Conservation (phyloP, 1,140 invertebrate species). For the Delia radicum region DNA sequence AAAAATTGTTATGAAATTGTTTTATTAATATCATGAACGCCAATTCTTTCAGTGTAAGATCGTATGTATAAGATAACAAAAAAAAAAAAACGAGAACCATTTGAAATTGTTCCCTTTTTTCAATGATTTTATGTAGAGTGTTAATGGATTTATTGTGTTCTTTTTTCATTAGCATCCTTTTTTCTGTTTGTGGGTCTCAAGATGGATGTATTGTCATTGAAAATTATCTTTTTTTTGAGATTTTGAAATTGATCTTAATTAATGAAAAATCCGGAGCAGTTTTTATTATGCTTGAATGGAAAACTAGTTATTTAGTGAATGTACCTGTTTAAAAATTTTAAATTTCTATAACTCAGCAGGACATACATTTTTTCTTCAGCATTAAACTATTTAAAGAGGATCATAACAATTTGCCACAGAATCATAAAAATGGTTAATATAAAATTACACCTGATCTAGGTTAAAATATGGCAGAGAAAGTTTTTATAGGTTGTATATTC, state of each 20-base stretch:
- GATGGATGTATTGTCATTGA: conserved; percentile 1
- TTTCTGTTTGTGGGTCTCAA: background rate
- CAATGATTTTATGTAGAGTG: background rate
- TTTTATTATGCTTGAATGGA: background rate
- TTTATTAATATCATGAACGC: no score
- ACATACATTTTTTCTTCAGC: background rate
- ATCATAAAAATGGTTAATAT: background rate
- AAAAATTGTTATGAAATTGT: no score
- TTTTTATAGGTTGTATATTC: no score
- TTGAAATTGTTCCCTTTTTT: background rate
- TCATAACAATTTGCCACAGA: background rate
- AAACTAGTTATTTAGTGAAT: background rate
- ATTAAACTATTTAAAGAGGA: background rate
- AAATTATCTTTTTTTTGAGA: background rate
- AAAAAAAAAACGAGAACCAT: background rate
- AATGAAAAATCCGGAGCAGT: background rate
- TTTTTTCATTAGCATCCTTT: background rate
- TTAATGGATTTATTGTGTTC: background rate
- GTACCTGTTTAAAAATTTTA: background rate
- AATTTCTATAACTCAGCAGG: conserved; percentile 1
- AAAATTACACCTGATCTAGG: background rate
- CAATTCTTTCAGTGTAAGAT: no score
- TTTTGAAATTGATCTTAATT: conserved; percentile 5
- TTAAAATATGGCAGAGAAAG: background rate
- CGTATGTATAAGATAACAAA: background rate